These are phyloP conservation scores for Actinopyga echinites DNA, from an alignment of 53 echinoderm and acorn worm species.

Conservation along the genomic window DNA sequence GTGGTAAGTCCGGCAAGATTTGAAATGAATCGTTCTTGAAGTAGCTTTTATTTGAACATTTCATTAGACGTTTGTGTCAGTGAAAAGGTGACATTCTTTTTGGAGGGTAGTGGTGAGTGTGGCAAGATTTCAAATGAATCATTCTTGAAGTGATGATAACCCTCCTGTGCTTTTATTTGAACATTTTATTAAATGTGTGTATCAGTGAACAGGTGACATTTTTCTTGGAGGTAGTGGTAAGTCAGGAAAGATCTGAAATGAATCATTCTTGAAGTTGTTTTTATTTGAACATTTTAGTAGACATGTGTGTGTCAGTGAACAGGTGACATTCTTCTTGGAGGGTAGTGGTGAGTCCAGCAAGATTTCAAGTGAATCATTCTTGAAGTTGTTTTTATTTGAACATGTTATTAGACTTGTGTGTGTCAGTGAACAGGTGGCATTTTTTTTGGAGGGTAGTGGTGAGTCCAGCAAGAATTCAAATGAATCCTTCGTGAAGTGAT, in stretches of 20 bases:
- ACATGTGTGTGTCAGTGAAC: no score
- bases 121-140: no score
- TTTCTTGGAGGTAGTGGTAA: constrained; percentile 86
- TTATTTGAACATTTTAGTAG: no score
- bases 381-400: not conserved
- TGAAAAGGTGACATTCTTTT: constrained; percentile 87
- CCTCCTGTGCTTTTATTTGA: not conserved
- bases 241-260: no score
- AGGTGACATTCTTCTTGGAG: constrained; percentile 90
- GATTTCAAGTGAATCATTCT: no score
- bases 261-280: no score
- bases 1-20: constrained; percentile 55
- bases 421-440: constrained; percentile 68
- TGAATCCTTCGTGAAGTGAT: not conserved
- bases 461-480: no score
- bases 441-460: constrained; percentile 89
- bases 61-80: no score
- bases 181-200: not conserved
- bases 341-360: constrained; percentile 64
- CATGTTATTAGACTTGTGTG: no score
- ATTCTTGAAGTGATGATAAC: not conserved
- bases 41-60: no score
- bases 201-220: constrained; percentile 90
- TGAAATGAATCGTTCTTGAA: not conserved
- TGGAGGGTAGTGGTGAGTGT: constrained; percentile 80